These are phyloP conservation scores for Argyresthia albistria DNA, from an alignment of 2,888 invertebrate species.

Conservation along the genomic window DNA sequence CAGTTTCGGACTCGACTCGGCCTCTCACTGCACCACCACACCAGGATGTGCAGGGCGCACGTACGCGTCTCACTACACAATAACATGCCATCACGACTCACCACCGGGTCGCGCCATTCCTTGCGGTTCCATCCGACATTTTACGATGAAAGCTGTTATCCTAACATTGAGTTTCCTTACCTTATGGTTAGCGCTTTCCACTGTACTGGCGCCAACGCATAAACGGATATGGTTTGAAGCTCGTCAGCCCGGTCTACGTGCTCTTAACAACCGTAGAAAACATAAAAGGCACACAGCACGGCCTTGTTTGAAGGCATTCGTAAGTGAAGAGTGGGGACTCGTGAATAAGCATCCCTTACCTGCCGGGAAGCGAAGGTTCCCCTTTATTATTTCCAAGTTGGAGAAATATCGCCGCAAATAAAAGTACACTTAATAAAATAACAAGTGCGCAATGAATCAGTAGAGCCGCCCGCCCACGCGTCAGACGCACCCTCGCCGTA, in stretches of 20 bases:
- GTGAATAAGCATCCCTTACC: background rate
- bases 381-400: background rate
- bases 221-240: too few relatives aligned
- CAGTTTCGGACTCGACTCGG: constrained; percentile 51
- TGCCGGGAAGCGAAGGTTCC: background rate
- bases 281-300: too few relatives aligned
- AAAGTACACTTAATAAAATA: constrained; percentile 4
- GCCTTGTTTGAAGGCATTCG: too few relatives aligned
- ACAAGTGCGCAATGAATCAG: constrained; percentile 8
- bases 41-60: constrained; percentile 12
- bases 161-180: background rate
- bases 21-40: constrained; percentile 19
- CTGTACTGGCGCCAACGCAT: background rate
- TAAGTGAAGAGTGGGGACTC: too few relatives aligned
- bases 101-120: background rate
- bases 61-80: constrained; percentile 10
- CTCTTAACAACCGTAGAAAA: too few relatives aligned
- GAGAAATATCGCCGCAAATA: constrained; percentile 7
- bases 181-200: background rate
- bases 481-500: constrained; percentile 1
- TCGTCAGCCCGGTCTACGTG: too few relatives aligned
- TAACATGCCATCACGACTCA: constrained; percentile 4
- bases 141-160: constrained; percentile 1
- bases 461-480: constrained; percentile 9
- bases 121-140: background rate